A percentile compares a stretch with the other conserved stretches of the same genome.
phyloP scores from a whole-genome alignment of 2,888 invertebrate genomes.

The Leptinotarsa juncta region DNA sequence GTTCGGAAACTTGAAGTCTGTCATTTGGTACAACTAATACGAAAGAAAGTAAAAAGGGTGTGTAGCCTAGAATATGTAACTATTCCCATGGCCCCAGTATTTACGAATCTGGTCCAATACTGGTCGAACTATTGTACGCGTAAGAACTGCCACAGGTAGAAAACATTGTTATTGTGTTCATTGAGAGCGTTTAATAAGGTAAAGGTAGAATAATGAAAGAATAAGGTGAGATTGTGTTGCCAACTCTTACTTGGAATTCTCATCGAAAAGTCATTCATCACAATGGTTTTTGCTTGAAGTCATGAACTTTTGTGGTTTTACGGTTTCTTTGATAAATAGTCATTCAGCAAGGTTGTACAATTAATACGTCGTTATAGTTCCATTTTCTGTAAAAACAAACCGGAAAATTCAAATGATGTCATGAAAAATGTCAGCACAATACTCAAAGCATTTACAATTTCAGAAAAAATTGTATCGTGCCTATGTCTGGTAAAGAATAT shows the following conservation, averaged over 20 bases:
- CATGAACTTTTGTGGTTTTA: neutral
- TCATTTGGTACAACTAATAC: slow-evolving; percentile 35
- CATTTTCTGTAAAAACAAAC: neutral
- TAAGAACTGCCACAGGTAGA: slow-evolving; percentile 26
- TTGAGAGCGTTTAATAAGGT: slow-evolving; percentile 9
- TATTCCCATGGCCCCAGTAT: slow-evolving; percentile 28
- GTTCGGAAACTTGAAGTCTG: slow-evolving; percentile 39
- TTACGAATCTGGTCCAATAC: slow-evolving; percentile 18
- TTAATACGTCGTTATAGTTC: neutral
- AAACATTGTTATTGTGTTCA: slow-evolving; percentile 19
- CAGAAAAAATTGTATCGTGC: too few relatives aligned
- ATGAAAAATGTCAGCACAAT: neutral
- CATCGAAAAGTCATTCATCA: slow-evolving; percentile 14
- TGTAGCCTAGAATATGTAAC: slow-evolving; percentile 30
- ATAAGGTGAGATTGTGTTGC: slow-evolving; percentile 18
- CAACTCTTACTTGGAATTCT: neutral
- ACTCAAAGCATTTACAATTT: too few relatives aligned
- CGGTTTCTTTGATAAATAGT: neutral
- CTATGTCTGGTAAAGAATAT: too few relatives aligned
- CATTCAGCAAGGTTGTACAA: neutral
- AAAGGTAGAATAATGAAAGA: slow-evolving; percentile 16
- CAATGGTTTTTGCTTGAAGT: neutral
- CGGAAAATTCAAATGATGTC: neutral
- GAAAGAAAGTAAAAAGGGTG: slow-evolving; percentile 29
- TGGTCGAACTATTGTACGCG: slow-evolving; percentile 17